Evolutionary conservation across 2,888 invertebrate genomes (phyloP).

Genomic region (Troides aeacus): DNA sequence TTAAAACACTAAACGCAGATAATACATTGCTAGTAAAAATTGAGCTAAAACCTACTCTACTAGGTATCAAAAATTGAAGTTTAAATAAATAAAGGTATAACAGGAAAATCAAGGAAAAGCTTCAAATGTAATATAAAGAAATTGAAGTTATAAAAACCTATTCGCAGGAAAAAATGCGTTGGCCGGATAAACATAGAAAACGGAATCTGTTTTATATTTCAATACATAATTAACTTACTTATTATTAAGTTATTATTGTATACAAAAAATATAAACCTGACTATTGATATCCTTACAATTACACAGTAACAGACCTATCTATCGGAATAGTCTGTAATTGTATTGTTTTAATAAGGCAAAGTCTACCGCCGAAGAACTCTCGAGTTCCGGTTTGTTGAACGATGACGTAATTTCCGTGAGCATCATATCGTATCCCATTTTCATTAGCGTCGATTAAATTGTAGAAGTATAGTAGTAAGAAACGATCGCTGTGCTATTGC

Average conservation of each 20-base stretch:
- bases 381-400: conserved; percentile 4
- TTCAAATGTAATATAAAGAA: not conserved
- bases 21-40: not conserved
- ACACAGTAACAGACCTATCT: not conserved
- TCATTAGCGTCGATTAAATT: not conserved
- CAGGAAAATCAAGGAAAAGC: not conserved
- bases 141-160: not conserved
- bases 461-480: not conserved
- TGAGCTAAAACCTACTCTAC: too few species aligned
- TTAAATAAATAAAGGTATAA: not conserved
- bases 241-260: not conserved
- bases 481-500: too few species aligned
- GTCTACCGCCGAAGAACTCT: conserved; percentile 3
- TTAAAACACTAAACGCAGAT: not conserved
- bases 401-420: not conserved
- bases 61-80: not conserved
- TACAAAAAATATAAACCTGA: not conserved
- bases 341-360: conserved; percentile 4
- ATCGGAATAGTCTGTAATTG: not conserved
- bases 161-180: not conserved
- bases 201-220: not conserved
- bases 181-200: not conserved
- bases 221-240: not conserved
- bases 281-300: not conserved
- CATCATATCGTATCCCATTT: not conserved